These are phyloP conservation scores for Drosophila subobscura DNA, from an alignment of 1,140 invertebrate genomes.

Conservation along the genomic window DNA sequence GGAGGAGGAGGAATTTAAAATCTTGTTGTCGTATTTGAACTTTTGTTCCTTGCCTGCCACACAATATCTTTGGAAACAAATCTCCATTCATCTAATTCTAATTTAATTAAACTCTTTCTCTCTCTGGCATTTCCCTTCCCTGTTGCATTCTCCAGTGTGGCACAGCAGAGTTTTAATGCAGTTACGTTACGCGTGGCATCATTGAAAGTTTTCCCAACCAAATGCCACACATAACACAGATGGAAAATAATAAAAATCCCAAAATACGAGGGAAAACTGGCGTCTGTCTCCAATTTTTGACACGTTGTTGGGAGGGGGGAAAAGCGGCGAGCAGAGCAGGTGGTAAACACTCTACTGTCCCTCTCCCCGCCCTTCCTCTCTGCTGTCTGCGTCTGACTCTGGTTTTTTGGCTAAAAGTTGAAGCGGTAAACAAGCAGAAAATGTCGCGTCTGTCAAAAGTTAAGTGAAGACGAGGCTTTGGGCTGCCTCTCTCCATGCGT, in stretches of 20 bases:
- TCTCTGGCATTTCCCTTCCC: background rate
- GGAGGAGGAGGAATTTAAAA: background rate
- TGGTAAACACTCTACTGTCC: background rate
- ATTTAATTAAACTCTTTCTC: conserved; percentile 30
- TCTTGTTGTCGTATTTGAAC: background rate
- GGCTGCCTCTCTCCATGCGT: conserved; percentile 36
- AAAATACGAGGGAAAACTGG: conserved; percentile 32
- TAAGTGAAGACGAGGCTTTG: conserved; percentile 20
- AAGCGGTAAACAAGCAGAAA: conserved; percentile 78
- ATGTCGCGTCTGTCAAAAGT: conserved; percentile 76
- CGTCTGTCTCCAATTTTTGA: conserved; percentile 54
- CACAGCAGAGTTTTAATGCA: conserved; percentile 44
- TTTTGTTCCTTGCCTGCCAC: no score
- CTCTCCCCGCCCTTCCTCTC: background rate
- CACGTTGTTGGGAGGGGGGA: conserved; percentile 36
- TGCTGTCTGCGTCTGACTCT: conserved; percentile 7
- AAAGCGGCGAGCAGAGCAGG: conserved; percentile 12
- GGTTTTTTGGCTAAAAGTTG: conserved; percentile 57
- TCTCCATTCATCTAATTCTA: conserved; percentile 8
- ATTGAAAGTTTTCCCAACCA: conserved; percentile 47
- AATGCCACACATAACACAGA: conserved; percentile 41
- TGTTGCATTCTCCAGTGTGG: conserved; percentile 7
- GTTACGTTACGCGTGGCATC: conserved; percentile 17
- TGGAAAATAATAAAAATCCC: conserved; percentile 23
- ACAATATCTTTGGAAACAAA: background rate